A percentile compares a stretch with the other conserved stretches of the same genome.
Conservation (phyloP, 1,140 invertebrate species). For the Lordiphosa mommai region DNA sequence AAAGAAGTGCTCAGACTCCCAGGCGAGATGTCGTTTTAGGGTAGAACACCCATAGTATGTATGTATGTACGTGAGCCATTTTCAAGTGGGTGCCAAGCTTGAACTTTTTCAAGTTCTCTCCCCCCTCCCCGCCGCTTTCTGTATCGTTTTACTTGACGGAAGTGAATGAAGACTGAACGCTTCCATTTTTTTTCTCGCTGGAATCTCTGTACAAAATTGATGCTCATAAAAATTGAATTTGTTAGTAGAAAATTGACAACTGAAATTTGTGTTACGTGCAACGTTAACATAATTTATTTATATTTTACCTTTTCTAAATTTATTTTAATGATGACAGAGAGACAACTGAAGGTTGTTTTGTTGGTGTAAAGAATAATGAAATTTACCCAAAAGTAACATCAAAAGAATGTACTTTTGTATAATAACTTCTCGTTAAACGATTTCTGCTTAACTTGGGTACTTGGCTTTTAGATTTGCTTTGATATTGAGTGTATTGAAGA, state of each 20-base stretch:
- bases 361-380: too few species aligned
- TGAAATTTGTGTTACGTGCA: slow-evolving; percentile 39
- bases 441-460: too few species aligned
- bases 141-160: slow-evolving; percentile 5
- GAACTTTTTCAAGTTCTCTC: slow-evolving; percentile 25
- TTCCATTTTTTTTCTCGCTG: neutral
- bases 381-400: too few species aligned
- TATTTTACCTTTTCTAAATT: slow-evolving; percentile 5
- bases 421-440: too few species aligned
- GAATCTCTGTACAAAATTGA: slow-evolving; percentile 2
- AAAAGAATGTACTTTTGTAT: too few species aligned
- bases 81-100: slow-evolving; percentile 48
- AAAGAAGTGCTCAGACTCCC: neutral
- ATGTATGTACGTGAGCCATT: slow-evolving; percentile 22
- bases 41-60: slow-evolving; percentile 17
- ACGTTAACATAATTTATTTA: slow-evolving; percentile 27
- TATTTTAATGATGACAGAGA: slow-evolving; percentile 12
- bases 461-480: too few species aligned
- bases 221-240: slow-evolving; percentile 45
- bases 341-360: neutral
- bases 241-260: slow-evolving; percentile 33
- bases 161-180: slow-evolving; percentile 18
- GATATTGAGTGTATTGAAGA: too few species aligned
- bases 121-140: neutral
- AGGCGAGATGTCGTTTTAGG: slow-evolving; percentile 16